Base-by-base conservation (phyloP, 1,140 invertebrate genomes). In the Meloidogyne exigua region DNA sequence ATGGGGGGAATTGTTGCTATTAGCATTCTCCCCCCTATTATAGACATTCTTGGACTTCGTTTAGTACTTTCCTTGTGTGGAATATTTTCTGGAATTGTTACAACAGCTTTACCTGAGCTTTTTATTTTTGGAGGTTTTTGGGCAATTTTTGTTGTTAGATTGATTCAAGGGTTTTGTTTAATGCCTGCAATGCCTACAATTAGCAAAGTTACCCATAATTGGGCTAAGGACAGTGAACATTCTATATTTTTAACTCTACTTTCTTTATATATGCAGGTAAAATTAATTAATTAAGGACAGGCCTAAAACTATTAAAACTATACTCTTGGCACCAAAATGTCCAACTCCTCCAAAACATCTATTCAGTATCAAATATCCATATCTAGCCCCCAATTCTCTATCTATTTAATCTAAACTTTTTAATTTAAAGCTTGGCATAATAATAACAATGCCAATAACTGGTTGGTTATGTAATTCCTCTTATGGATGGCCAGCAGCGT, bases 371-470 rank as follows among this genome's bases (percentile, higher is more conserved):
- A n/a, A n/a, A n/a, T n/a, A n/a, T n/a, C n/a, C n/a, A n/a, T n/a
- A n/a, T n/a, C n/a, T n/a, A n/a, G n/a, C n/a, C n/a, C n/a, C n/a
- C n/a, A n/a, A n/a, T n/a, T 32, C 7, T 32, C 7, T 32, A 32
- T 32, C 7, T 32, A 1, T 1, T 36, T n/a, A 25, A 21, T 18
- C 9, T 21, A 68, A 49, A 36, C 11, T 28, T 36, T 13, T 18
- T 28, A 18, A 26, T 28, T 26, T 2, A 26, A 28, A 80, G 76
- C 26, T 80, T 5, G 63, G 65, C 13, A 21, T 44, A 13, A 77
- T 80, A 21, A 11, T 80, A 36, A 80, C 79, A 26, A 80, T 80
- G 79, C 79, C 79, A 39, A 28, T 78, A 32, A 39, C 79, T 36
- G 79, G 79, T 12, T 76, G 28, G 32, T 32, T 80, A 12, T 80